Evolutionary conservation across 2,113 vertebrate genomes (phyloP), one percentile per base, ranked within the genome.

Genomic region (Gymnobelideus leadbeateri): DNA sequence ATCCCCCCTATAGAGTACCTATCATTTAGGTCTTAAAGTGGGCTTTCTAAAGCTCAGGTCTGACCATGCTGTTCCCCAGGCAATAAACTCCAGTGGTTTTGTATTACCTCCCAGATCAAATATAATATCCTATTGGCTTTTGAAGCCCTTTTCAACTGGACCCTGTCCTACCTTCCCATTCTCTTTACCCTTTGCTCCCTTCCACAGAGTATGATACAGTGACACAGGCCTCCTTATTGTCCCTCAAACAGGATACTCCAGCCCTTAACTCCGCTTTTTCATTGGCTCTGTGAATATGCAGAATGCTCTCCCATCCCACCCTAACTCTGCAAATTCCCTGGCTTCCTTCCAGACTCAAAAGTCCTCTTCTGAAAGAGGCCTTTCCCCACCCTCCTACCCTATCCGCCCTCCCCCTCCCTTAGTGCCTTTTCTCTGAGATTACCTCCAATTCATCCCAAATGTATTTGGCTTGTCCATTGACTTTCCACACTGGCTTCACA

Each of bases 351-450:
- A 43, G n/a, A 8, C 6, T 43, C n/a, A 43, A 84, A 49, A 90
- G 0, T n/a, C 28, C 4, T 90, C 11, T 90, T 51, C 25, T 50
- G 46, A 26, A 50, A 90, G 26, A 90, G 49, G 10, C 25, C 25
- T 50, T 90, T 50, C 47, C 25, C 1, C 3, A 51, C 26, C 1
- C 1, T n/a, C 6, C 47, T 26, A 26, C 0, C 6, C 47, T 49
- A 3, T 49, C 47, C 47, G 2, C 4, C 47, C 47, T 8, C 0
- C 23, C 0, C 0, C 16, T 16, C n/a, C n/a, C 4, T 77, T 19
- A 43, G 16, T 84, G 16, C n/a, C 19, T 84, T 84, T 84, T 7
- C 19, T 84, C n/a, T 84, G 68, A 84, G n/a, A 23, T 43, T 84
- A n/a, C n/a, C 47, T 50, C n/a, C 89, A 19, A 50, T 16, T 50